Base-by-base conservation (phyloP, 2,797 vertebrate species). In the Chaenodraco wilsoni region DNA sequence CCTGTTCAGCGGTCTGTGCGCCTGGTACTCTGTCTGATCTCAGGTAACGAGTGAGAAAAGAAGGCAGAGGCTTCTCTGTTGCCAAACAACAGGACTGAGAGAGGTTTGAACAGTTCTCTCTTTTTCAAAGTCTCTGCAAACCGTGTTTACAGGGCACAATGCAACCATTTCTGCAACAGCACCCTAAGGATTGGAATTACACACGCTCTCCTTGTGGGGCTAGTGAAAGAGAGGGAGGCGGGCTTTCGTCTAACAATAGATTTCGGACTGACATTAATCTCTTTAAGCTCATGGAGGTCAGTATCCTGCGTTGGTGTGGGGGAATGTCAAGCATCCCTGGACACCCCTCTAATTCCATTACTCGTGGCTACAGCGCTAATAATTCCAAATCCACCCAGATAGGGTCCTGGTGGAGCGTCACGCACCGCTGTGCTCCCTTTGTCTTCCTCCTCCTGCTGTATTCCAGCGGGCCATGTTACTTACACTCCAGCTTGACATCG, bases 401-500 rank as follows among this genome's bases (percentile, higher is more conserved):
- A 77, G 61, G 0, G 27, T 74, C 69, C 72, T 66, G 68, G 65
- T 46, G 49, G 71, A 64, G 58, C 5, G 9, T 58, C 69, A 56
- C 8, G 57, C 71, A 55, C 77, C 72, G 52, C 70, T 62, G 58
- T 55, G 46, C 74, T 84, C 72, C 76, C 62, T 83, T 82, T 85
- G 84, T 85, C 81, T 85, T 72, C 69, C 67, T 63, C 69, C 65
- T 72, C 58, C 74, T 33, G 19, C 72, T 71, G 82, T 87, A 88
- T 84, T 91, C 86, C 88, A 61, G 77, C 13, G 83, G 89, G 87
- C 87, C 80, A 70, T 85, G 93, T 93, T 94, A 92, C 92, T 94
- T 93, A 93, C 90, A 92, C 86, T 87, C 81, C 64, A 27, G 74
- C 80, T 86, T 91, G 90, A 91, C 91, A 87, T 91, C 83, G 76